These are phyloP conservation scores for Hafferia zeledoni DNA, from an alignment of 2,797 vertebrate genomes.

Conservation along the genomic window DNA sequence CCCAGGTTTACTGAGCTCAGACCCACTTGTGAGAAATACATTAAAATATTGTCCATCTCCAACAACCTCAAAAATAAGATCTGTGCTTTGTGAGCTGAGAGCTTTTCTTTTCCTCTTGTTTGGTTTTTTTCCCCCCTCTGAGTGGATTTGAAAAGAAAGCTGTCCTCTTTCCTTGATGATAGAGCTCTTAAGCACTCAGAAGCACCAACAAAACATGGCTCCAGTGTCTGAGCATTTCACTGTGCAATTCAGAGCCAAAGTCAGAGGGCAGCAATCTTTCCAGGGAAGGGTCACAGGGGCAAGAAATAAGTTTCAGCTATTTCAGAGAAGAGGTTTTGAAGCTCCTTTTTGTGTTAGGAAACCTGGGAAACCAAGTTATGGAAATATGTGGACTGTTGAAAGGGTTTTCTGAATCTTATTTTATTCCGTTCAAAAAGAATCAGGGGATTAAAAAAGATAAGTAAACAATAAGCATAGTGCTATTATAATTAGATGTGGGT, in stretches of 20 bases:
- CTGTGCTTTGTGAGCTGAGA: not conserved
- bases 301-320: not conserved
- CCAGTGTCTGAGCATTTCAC: not conserved
- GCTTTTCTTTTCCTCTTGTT: not conserved
- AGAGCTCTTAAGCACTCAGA: not conserved
- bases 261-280: not conserved
- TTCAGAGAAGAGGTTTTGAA: not conserved
- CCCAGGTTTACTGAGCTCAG: not conserved
- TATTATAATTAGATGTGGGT: accelerated
- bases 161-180: not conserved
- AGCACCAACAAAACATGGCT: not conserved
- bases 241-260: not conserved
- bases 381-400: not conserved
- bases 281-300: not conserved
- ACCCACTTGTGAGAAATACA: not conserved
- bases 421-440: not conserved
- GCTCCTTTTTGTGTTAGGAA: not conserved
- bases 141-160: conserved; percentile 10
- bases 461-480: not conserved
- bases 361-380: not conserved
- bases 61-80: not conserved
- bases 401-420: not conserved
- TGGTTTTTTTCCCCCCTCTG: not conserved
- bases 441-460: not conserved
- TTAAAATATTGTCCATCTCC: not conserved